Base-by-base conservation (phyloP, 2,113 vertebrate species). In the Thunnus thynnus region DNA sequence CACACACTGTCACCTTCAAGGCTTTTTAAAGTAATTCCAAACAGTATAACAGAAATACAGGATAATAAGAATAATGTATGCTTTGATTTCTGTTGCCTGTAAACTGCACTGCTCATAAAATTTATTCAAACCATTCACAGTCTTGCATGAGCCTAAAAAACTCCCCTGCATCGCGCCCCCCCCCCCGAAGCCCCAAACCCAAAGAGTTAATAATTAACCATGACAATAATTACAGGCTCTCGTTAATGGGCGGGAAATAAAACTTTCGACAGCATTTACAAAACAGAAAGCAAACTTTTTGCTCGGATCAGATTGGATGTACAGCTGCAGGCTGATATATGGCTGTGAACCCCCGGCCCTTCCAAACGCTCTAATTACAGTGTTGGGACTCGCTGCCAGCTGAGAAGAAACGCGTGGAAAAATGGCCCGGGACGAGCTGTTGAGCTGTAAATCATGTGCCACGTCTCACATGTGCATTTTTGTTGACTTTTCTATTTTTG, bases 321-420 rank as follows among this genome's bases (percentile, higher is more conserved):
- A 81, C 84, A 89, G 91, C 89, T 94, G 91, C 87, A 80, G 91
- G 90, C 85, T 94, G 93, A 95, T 94, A 91, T 93, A 94, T 89
- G 82, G 87, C 69, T 72, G 82, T 92, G 83, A 94, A 91, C 86
- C 86, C 83, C 70, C 83, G 12, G 88, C 85, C 82, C 86, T 85
- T 90, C 80, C 87, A 89, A 86, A 89, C 68, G 76, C 85, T 89
- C 86, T 95, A 95, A 95, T 95, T 94, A 95, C 90, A 92, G 93
- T 84, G 88, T 79, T 88, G 86, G 88, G 85, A 83, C 75, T 82
- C 73, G 22, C 82, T 87, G 90, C 85, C 87, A 92, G 78, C 82
- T 82, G 80, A 93, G 88, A 89, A 89, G 80, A 91, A 88, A 92
- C 17, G 55, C 60, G 86, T 68, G 91, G 86, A 89, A 93, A 91